A percentile compares a stretch with the other conserved stretches of the same genome.
Evolutionary conservation across 2,888 invertebrate genomes (phyloP).

Genomic region (Incurvaria masculella): DNA sequence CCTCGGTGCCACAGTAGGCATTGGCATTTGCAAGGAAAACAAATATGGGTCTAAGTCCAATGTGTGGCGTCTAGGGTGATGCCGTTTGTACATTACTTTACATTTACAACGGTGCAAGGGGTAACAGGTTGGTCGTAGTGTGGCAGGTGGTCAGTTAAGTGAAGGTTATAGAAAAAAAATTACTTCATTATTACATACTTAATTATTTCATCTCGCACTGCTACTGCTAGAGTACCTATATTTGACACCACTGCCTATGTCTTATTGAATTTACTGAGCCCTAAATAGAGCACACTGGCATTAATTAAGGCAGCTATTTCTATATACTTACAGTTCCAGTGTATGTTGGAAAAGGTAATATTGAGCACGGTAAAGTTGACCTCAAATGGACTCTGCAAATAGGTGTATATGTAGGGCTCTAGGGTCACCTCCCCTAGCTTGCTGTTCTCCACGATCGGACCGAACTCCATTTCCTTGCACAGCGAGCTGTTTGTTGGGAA

Average conservation of each 20-base stretch:
- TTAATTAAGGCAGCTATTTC: not conserved
- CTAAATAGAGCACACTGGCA: not conserved
- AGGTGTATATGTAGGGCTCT: constrained; percentile 31
- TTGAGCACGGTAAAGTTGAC: constrained; percentile 36
- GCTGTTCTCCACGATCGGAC: constrained; percentile 31
- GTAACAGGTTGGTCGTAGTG: too few relatives aligned
- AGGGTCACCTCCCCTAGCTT: constrained; percentile 40
- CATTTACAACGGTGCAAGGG: too few relatives aligned
- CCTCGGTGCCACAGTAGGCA: too few relatives aligned
- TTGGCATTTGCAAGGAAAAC: too few relatives aligned
- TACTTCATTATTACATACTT: not conserved
- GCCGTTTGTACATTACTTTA: too few relatives aligned
- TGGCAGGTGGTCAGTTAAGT: too few relatives aligned
- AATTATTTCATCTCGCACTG: not conserved
- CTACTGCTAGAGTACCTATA: not conserved
- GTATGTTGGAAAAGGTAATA: constrained; percentile 46
- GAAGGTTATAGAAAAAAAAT: too few relatives aligned
- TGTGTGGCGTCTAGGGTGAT: too few relatives aligned
- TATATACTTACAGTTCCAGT: constrained; percentile 43
- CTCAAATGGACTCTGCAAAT: not conserved
- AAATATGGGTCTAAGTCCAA: too few relatives aligned
- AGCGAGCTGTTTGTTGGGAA: constrained; percentile 33
- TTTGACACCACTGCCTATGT: not conserved
- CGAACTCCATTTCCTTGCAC: constrained; percentile 38
- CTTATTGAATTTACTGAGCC: not conserved